These are phyloP conservation scores for Berghia stephanieae DNA, from an alignment of 1,140 invertebrate genomes.

Conservation along the genomic window DNA sequence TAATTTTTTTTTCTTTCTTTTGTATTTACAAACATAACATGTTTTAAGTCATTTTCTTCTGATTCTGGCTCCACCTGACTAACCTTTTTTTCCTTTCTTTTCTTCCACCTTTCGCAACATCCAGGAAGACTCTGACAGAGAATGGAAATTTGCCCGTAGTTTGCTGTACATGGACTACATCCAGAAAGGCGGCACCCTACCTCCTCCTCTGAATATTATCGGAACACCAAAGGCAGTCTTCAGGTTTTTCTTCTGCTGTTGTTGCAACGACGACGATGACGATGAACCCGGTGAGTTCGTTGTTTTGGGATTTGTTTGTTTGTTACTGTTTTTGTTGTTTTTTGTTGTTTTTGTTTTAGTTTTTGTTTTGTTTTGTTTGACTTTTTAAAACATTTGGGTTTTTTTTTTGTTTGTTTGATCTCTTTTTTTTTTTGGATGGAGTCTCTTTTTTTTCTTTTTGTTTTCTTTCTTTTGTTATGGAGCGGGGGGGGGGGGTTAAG, in stretches of 20 bases:
- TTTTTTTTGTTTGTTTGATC: too few species aligned
- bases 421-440: too few species aligned
- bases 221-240: slow-evolving; percentile 83
- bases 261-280: slow-evolving; percentile 30
- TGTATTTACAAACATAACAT: neutral
- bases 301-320: neutral
- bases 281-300: slow-evolving; percentile 16
- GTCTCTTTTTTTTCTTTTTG: too few species aligned
- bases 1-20: neutral
- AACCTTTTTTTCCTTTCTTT: too few species aligned
- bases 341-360: too few species aligned
- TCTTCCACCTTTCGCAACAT: too few species aligned
- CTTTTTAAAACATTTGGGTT: too few species aligned
- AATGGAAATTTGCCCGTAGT: slow-evolving; percentile 92
- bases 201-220: slow-evolving; percentile 88
- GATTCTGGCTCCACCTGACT: too few species aligned
- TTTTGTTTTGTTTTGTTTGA: too few species aligned
- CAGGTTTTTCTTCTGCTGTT: slow-evolving; percentile 32
- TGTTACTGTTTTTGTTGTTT: neutral
- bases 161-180: slow-evolving; percentile 95
- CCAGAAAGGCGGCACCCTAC: slow-evolving; percentile 84
- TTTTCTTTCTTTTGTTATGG: too few species aligned
- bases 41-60: neutral
- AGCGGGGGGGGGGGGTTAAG: too few species aligned
- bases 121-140: slow-evolving; percentile 84